These are phyloP conservation scores for Origma solitaria DNA, from an alignment of 2,113 vertebrate genomes.

Conservation along the genomic window DNA sequence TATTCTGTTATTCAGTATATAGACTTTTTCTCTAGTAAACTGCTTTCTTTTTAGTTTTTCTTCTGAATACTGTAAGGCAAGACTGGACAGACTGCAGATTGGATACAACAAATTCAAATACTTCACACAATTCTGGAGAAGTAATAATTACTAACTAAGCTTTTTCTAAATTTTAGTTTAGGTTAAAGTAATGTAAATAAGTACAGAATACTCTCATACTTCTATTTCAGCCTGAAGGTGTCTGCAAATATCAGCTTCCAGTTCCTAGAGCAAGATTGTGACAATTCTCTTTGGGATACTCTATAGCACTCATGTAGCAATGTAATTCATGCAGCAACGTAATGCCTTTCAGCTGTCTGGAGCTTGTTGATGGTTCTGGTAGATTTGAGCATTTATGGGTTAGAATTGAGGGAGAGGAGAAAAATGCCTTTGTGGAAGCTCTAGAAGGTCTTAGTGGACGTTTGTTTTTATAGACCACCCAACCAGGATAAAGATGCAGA, in stretches of 20 bases:
- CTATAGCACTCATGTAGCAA: neutral
- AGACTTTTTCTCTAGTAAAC: neutral
- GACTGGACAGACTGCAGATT: neutral
- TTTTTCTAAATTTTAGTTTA: neutral
- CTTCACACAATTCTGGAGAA: neutral
- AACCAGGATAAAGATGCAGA: neutral
- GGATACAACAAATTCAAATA: neutral
- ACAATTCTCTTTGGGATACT: neutral
- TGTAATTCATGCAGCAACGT: neutral
- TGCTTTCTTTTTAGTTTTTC: neutral
- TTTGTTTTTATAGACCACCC: neutral
- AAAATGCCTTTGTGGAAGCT: neutral
- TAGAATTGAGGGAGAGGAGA: neutral
- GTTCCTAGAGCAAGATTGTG: neutral
- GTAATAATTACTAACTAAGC: neutral
- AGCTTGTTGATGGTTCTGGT: neutral
- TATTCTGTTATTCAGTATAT: neutral
- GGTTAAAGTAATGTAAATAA: neutral
- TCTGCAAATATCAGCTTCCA: neutral
- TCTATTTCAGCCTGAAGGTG: neutral
- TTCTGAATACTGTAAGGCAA: neutral
- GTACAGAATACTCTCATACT: neutral
- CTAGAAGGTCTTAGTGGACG: neutral
- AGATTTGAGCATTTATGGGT: neutral
- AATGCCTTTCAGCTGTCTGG: neutral